phyloP scores from a whole-genome alignment of 1,140 invertebrate species.

The Lamellibrachia luymesi region DNA sequence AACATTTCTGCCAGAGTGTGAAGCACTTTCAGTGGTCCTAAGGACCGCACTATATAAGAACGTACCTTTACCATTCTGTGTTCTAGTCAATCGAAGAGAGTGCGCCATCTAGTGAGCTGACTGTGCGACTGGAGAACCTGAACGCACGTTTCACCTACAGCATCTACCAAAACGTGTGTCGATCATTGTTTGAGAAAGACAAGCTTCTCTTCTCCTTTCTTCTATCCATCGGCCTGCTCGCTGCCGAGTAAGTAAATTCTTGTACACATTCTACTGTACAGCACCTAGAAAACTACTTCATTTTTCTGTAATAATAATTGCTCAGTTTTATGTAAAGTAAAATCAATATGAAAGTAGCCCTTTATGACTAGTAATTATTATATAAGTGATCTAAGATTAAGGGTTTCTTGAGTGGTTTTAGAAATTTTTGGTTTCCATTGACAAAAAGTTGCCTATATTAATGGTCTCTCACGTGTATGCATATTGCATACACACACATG shows the following conservation, averaged over 20 bases:
- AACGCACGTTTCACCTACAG: constrained; percentile 55
- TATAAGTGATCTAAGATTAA: not conserved
- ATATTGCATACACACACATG: too few species aligned
- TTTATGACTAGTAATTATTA: not conserved
- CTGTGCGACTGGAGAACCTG: constrained; percentile 49
- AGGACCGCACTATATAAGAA: too few species aligned
- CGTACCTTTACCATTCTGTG: constrained; percentile 19
- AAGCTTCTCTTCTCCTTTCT: constrained; percentile 58
- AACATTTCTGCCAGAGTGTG: too few species aligned
- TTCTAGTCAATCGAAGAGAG: constrained; percentile 55
- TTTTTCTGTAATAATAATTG: not conserved
- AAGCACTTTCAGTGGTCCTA: too few species aligned
- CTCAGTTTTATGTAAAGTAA: not conserved
- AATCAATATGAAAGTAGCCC: not conserved
- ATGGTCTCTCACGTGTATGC: not conserved
- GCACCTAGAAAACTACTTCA: too few species aligned
- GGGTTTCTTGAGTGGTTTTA: not conserved
- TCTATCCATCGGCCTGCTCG: constrained; percentile 45
- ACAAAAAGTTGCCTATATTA: not conserved
- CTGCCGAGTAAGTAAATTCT: not conserved
- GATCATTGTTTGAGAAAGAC: constrained; percentile 58
- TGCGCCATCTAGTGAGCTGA: constrained; percentile 42
- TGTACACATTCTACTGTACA: not conserved
- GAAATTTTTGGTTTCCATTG: not conserved
- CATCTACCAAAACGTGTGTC: constrained; percentile 56